These are phyloP conservation scores for Linepithema humile DNA, from an alignment of 1,140 invertebrate species.

Conservation along the genomic window DNA sequence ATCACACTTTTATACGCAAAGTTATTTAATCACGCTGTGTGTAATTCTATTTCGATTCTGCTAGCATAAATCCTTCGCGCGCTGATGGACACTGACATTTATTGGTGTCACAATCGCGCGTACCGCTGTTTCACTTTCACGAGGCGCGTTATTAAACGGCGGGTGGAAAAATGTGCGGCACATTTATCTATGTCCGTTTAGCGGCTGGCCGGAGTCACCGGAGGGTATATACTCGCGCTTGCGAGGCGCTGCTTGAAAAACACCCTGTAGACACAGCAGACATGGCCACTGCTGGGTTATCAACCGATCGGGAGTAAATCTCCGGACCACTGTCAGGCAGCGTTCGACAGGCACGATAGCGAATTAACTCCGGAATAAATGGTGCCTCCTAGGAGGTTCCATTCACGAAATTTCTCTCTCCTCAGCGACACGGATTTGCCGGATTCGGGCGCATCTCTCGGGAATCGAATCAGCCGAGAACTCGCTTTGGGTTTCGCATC, in stretches of 20 bases:
- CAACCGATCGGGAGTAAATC: slow-evolving; percentile 75
- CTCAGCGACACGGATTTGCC: slow-evolving; percentile 15
- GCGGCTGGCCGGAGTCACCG: slow-evolving; percentile 42
- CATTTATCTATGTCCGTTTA: slow-evolving; percentile 62
- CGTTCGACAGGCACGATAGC: slow-evolving; percentile 74
- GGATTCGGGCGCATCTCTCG: slow-evolving; percentile 20
- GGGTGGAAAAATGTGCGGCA: slow-evolving; percentile 60
- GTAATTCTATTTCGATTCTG: not conserved
- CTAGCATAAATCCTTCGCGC: slow-evolving; percentile 12
- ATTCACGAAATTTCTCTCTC: slow-evolving; percentile 73
- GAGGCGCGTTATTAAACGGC: slow-evolving; percentile 57
- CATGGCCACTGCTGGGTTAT: slow-evolving; percentile 72
- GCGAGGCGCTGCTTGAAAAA: slow-evolving; percentile 68
- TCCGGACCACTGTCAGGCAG: slow-evolving; percentile 69
- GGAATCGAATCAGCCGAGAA: slow-evolving; percentile 14
- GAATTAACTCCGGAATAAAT: slow-evolving; percentile 75
- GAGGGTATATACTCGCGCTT: slow-evolving; percentile 60
- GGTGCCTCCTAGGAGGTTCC: slow-evolving; percentile 74
- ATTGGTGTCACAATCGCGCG: slow-evolving; percentile 30
- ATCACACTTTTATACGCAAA: not conserved
- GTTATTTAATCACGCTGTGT: not conserved
- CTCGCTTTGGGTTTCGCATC: not conserved
- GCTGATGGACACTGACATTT: slow-evolving; percentile 49
- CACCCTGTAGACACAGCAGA: slow-evolving; percentile 73
- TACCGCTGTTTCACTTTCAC: slow-evolving; percentile 29